Base-by-base conservation (phyloP, 2,888 invertebrate species). In the Cinara cedri region DNA sequence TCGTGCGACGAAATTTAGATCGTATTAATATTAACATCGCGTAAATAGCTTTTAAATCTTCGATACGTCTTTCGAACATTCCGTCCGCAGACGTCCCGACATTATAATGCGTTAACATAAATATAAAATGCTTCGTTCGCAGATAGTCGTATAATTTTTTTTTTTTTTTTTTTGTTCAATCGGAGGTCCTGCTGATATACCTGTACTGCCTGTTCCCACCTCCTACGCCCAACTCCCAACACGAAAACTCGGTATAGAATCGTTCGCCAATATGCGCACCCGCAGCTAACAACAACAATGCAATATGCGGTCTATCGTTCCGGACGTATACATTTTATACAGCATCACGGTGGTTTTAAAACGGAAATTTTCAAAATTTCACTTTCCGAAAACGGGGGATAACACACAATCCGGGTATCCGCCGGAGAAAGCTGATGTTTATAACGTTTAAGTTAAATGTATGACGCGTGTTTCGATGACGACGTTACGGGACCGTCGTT, bases 331-430 rank as follows among this genome's bases (percentile, higher is more conserved):
- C n/a, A 26, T 68, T n/a, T 10, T 24, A 57, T 11, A n/a, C 1
- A 10, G n/a, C n/a, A n/a, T n/a, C n/a, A n/a, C n/a, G n/a, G n/a
- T n/a, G n/a, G 4, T 42, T 55, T 19, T 19, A 10, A 71, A 55
- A 71, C 19, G n/a, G n/a, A n/a, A 55, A 14, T 46, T 21, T 46
- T 72, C n/a, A 13, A 46, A 60, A 72, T 72, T 72, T 72, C 72
- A 72, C 46, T 71, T 14, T 6, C 14, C 3, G 3, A 34, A 6
- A 6, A 6, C 3, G 6, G 34, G 34, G 24, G 0, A 13, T 14
- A 55, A 24, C n/a, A n/a, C n/a, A n/a, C n/a, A 34, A 34, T 34
- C 34, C 34, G 34, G 34, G 6, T 34, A 4, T 34, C 34, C 34
- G 34, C 3, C 3, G 24, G 72, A 72, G 72, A 60, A 60, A 72